Conservation (phyloP, 2,797 vertebrate species). For the Nannoperca australis region DNA sequence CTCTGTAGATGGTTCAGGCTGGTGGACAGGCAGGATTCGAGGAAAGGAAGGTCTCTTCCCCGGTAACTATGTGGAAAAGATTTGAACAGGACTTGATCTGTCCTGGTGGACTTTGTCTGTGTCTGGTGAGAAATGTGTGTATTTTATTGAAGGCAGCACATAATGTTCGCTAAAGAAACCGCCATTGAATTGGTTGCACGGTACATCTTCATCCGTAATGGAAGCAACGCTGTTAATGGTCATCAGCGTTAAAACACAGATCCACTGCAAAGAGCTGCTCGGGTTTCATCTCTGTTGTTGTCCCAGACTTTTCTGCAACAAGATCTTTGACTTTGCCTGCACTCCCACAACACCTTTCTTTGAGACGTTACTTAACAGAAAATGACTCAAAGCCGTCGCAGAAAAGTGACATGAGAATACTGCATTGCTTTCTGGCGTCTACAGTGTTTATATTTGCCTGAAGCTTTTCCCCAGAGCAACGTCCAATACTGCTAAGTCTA, state of each 20-base stretch:
- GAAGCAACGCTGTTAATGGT: constrained; percentile 9
- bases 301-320: constrained; percentile 25
- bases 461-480: constrained; percentile 33
- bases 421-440: constrained; percentile 32
- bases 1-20: constrained; percentile 91
- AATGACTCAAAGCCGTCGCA: constrained; percentile 2
- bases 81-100: constrained; percentile 81
- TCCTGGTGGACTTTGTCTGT: background rate
- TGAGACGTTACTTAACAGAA: constrained; percentile 7
- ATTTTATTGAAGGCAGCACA: constrained; percentile 29
- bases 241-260: constrained; percentile 34
- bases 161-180: constrained; percentile 1
- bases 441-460: constrained; percentile 24
- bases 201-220: constrained; percentile 5
- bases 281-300: constrained; percentile 51
- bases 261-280: constrained; percentile 44
- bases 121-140: constrained; percentile 8
- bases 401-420: constrained; percentile 25
- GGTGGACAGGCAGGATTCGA: constrained; percentile 93
- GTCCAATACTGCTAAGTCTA: constrained; percentile 20
- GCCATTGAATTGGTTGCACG: constrained; percentile 14
- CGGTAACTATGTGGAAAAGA: constrained; percentile 97
- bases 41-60: constrained; percentile 96
- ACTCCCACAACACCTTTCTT: constrained; percentile 20
- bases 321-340: constrained; percentile 28